Conservation (phyloP, 2,797 vertebrate species). For the Sphenopsis melanotis region DNA sequence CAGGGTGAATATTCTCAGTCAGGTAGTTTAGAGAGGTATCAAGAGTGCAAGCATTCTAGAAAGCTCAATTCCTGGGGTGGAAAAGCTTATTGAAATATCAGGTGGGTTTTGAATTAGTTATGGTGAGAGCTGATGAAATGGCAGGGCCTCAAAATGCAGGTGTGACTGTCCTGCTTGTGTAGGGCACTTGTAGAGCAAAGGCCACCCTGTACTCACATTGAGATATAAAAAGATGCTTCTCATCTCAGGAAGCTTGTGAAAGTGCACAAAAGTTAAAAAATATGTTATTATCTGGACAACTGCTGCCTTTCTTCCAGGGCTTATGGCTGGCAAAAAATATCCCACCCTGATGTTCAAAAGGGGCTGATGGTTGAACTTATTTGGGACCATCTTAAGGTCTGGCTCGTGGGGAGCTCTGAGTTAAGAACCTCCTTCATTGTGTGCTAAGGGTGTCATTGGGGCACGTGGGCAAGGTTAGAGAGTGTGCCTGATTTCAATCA, state of each 20-base stretch:
- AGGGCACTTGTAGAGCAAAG: neutral
- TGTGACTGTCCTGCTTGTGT: neutral
- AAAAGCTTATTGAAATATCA: neutral
- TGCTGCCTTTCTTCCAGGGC: neutral
- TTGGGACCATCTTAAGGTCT: neutral
- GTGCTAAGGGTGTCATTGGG: neutral
- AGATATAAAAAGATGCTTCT: neutral
- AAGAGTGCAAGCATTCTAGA: neutral
- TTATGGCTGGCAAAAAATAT: neutral
- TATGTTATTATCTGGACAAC: neutral
- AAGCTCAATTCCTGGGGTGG: neutral
- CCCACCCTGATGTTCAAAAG: neutral
- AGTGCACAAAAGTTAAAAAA: neutral
- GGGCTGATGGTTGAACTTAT: neutral
- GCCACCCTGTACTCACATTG: neutral
- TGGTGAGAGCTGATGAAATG: neutral
- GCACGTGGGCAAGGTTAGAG: neutral
- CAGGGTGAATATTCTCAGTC: neutral
- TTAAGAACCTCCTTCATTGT: neutral
- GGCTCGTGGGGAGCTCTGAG: neutral
- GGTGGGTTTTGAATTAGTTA: neutral
- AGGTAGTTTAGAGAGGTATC: neutral
- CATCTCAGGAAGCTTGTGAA: neutral
- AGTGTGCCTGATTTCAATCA: rapidly evolving
- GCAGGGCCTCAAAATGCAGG: neutral